Conservation (phyloP, 2,797 vertebrate species). For the Chelonia mydas region DNA sequence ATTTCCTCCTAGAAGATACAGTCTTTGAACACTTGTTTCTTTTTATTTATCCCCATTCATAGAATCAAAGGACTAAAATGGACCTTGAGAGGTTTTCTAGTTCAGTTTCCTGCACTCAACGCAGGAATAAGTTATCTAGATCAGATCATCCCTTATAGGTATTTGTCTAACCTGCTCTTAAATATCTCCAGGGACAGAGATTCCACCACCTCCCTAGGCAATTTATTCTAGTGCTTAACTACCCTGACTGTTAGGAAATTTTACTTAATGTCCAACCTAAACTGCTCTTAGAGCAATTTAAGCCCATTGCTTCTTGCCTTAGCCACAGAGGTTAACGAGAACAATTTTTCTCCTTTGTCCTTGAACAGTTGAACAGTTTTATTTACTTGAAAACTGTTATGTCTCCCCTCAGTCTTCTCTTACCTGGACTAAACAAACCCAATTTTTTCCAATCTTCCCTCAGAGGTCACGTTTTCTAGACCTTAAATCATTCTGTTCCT, state of each 20-base stretch:
- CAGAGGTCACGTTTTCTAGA: too few species aligned
- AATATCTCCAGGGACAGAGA: background rate
- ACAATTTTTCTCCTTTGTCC: too few species aligned
- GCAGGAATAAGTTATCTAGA: background rate
- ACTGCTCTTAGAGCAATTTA: too few species aligned
- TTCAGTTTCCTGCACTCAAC: background rate
- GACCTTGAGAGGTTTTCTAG: background rate
- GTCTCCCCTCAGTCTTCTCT: too few species aligned
- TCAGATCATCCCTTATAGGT: background rate
- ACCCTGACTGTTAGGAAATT: background rate
- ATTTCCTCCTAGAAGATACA: background rate
- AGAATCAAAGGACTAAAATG: background rate
- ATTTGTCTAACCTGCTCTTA: background rate
- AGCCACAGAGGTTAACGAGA: too few species aligned
- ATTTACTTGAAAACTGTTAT: too few species aligned
- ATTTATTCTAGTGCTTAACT: background rate
- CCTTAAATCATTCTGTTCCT: too few species aligned
- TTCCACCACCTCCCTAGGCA: background rate
- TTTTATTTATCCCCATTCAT: background rate
- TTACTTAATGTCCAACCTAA: background rate
- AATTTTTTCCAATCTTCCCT: too few species aligned
- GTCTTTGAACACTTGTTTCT: background rate
- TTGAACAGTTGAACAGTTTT: too few species aligned
- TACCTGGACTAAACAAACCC: too few species aligned
- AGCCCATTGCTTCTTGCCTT: too few species aligned